A percentile compares a stretch with the other conserved stretches of the same genome.
Conservation (phyloP, 2,113 vertebrate species). For the Egretta garzetta region DNA sequence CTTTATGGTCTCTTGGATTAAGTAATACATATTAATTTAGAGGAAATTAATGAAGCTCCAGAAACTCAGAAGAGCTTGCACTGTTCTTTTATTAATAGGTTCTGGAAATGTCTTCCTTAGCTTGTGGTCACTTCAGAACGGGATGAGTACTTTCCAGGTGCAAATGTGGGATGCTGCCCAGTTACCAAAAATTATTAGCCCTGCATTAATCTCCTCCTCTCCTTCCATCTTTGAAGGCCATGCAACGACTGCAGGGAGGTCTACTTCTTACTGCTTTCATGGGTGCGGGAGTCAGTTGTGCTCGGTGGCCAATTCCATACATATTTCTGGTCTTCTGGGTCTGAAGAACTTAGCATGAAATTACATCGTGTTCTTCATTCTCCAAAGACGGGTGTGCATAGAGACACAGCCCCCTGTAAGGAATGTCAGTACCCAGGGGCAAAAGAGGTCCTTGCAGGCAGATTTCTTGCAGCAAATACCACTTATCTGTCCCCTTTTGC, state of each 20-base stretch:
- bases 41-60: neutral
- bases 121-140: neutral
- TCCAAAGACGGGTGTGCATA: neutral
- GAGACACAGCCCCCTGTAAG: neutral
- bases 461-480: neutral
- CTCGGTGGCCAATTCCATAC: neutral
- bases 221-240: neutral
- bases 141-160: neutral
- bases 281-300: neutral
- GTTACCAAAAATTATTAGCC: neutral
- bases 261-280: neutral
- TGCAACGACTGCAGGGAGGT: neutral
- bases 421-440: neutral
- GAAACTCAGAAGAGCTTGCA: neutral
- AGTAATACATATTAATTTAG: neutral
- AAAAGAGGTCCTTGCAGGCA: neutral
- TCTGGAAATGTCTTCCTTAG: neutral
- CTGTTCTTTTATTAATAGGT: neutral
- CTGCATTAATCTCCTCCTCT: neutral
- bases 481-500: neutral
- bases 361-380: neutral
- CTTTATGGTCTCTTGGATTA: neutral
- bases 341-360: neutral
- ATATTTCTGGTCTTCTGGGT: neutral
- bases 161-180: neutral